Base-by-base conservation (phyloP, 2,888 invertebrate genomes). In the Nomada fucata region DNA sequence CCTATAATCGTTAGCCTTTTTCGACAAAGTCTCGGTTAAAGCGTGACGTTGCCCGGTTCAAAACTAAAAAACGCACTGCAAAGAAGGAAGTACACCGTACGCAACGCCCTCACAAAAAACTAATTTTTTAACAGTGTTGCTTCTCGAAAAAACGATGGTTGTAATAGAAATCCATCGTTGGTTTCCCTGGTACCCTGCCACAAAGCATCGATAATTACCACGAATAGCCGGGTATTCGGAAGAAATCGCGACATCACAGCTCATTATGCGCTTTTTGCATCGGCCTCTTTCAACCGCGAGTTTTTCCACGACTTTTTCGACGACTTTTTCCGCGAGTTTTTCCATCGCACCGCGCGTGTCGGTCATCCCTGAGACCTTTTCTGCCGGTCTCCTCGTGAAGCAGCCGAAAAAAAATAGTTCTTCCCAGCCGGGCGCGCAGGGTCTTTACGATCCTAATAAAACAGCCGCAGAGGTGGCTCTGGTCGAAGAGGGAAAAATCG, bases 371-470 rank as follows among this genome's bases (percentile, higher is more conserved):
- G 50, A 36, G 57, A 13, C 36, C 29, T 13, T 4, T 29, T 29
- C 55, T 44, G 44, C 1, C 13, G 2, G 23, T 20, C 23, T 20
- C n/a, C n/a, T 11, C 23, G 63, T 57, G 57, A n/a, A 47, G 59
- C 23, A 64, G 15, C n/a, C 29, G 69, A 44, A 29, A 47, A 18
- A 13, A 44, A 59, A 44, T 63, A n/a, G 76, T 67, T n/a, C 44
- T 15, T 61, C 29, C 50, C 61, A 59, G 63, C 13, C 57, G 53
- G 75, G 76, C 82, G 76, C 82, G 53, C 86, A 79, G 84, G 82
- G 79, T 82, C 82, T 88, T 88, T 88, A 88, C 78, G 85, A 80
- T 83, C 76, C 79, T 65, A 88, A 88, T 88, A 88, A 88, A 88
- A 82, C 65, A 76, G 82, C 84, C 86, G 71, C 83, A 78, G 63